phyloP scores from a whole-genome alignment of 1,140 invertebrate species.

The Macrobrachium rosenbergii region DNA sequence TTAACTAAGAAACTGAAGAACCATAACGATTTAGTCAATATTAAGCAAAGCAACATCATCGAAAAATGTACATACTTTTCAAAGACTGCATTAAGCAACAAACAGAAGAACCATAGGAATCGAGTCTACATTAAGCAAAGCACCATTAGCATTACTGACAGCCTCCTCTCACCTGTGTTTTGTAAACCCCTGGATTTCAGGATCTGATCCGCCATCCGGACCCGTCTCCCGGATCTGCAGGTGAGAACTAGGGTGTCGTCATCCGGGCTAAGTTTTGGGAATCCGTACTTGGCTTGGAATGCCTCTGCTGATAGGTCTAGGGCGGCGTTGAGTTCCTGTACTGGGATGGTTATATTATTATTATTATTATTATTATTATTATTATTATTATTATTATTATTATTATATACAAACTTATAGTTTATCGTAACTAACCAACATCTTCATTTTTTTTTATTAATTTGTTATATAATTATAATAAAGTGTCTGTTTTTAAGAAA shows the following conservation, averaged over 20 bases:
- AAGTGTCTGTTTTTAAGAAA: too few relatives aligned
- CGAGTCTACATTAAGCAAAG: background rate
- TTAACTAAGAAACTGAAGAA: too few relatives aligned
- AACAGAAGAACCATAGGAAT: too few relatives aligned
- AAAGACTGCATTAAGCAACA: too few relatives aligned
- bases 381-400: too few relatives aligned
- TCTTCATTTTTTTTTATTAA: too few relatives aligned
- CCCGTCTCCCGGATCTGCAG: conserved; percentile 50
- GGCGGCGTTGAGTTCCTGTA: conserved; percentile 33
- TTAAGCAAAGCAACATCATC: background rate
- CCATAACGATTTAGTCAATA: too few relatives aligned
- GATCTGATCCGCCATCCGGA: conserved; percentile 24
- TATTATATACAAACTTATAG: too few relatives aligned
- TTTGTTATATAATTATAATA: too few relatives aligned
- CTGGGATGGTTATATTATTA: background rate
- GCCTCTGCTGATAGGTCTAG: conserved; percentile 32
- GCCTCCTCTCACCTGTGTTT: conserved; percentile 5
- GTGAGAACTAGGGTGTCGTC: conserved; percentile 56
- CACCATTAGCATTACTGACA: background rate
- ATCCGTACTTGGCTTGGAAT: conserved; percentile 51
- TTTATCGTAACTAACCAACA: too few relatives aligned
- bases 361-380: too few relatives aligned
- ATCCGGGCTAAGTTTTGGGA: conserved; percentile 45
- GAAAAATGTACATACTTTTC: too few relatives aligned
- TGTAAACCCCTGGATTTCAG: conserved; percentile 25